These are phyloP conservation scores for Semicossyphus pulcher DNA, from an alignment of 2,113 vertebrate species.

Conservation along the genomic window DNA sequence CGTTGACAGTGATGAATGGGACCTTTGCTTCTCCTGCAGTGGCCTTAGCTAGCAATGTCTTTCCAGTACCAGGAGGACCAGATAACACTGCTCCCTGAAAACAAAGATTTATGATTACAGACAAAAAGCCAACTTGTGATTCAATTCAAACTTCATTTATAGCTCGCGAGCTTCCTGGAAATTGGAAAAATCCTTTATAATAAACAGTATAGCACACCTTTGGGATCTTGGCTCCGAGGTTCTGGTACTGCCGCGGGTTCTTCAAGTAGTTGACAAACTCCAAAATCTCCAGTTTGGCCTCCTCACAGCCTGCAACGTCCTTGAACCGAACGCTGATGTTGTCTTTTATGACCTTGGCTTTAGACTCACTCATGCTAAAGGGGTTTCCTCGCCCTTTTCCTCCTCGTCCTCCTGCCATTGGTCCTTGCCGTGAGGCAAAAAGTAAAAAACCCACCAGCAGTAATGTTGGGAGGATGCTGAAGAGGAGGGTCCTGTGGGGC, in stretches of 20 bases:
- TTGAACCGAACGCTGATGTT: conserved; percentile 92
- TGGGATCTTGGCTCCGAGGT: conserved; percentile 96
- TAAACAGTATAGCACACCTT: conserved; percentile 83
- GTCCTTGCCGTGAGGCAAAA: conserved; percentile 87
- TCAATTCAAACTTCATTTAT: background rate
- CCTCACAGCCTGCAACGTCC: conserved; percentile 97
- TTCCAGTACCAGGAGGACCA: conserved; percentile 97
- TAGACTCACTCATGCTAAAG: conserved; percentile 93
- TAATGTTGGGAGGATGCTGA: conserved; percentile 89
- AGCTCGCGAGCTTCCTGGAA: background rate
- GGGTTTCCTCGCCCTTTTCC: conserved; percentile 89
- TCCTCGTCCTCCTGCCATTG: conserved; percentile 84
- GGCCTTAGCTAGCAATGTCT: conserved; percentile 96
- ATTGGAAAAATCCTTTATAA: background rate
- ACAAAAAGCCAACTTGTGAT: background rate
- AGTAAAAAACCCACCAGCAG: conserved; percentile 90
- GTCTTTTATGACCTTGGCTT: conserved; percentile 92
- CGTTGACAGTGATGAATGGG: conserved; percentile 95
- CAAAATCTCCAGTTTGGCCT: conserved; percentile 97
- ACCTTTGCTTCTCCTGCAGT: conserved; percentile 96
- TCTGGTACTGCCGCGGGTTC: conserved; percentile 93
- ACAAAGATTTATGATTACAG: background rate
- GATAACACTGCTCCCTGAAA: conserved; percentile 93
- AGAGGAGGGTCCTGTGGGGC: conserved; percentile 85
- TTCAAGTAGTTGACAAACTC: conserved; percentile 97